Evolutionary conservation across 2,797 vertebrate genomes (phyloP).

Genomic region (Lepidocolaptes lacrymiger): DNA sequence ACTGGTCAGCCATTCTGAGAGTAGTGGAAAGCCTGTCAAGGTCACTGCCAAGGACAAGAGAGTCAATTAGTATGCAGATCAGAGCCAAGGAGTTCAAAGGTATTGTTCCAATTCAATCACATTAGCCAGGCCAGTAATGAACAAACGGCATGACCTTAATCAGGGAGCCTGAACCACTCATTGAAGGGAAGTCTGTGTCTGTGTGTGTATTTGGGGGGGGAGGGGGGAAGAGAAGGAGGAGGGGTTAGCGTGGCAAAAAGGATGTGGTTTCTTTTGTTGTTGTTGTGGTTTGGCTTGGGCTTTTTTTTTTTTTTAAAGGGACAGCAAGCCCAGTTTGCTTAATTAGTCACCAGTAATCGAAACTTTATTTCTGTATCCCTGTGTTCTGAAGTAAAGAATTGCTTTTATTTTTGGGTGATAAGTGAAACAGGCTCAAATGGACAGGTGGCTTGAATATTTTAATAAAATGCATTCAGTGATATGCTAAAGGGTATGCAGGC

Average conservation of each 20-base stretch:
- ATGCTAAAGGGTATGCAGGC: constrained; percentile 46
- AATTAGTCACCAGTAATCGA: constrained; percentile 23
- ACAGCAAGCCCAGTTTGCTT: background rate
- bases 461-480: constrained; percentile 43
- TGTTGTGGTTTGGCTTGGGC: background rate
- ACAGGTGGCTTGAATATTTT: constrained; percentile 50
- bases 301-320: background rate
- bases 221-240: background rate
- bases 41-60: constrained; percentile 88
- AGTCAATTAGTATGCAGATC: constrained; percentile 98
- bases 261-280: constrained; percentile 64
- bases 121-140: constrained; percentile 92
- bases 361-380: constrained; percentile 41
- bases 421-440: constrained; percentile 38
- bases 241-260: constrained; percentile 39
- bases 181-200: constrained; percentile 48
- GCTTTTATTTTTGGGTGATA: constrained; percentile 49
- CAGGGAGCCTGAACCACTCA: constrained; percentile 78
- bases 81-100: constrained; percentile 90
- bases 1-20: constrained; percentile 70
- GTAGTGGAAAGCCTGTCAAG: constrained; percentile 79
- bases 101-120: constrained; percentile 96
- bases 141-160: constrained; percentile 90
- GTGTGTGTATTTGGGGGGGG: constrained; percentile 6
- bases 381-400: background rate